Evolutionary conservation across 2,113 vertebrate species (phyloP).

Genomic region (Patagioenas fasciata): DNA sequence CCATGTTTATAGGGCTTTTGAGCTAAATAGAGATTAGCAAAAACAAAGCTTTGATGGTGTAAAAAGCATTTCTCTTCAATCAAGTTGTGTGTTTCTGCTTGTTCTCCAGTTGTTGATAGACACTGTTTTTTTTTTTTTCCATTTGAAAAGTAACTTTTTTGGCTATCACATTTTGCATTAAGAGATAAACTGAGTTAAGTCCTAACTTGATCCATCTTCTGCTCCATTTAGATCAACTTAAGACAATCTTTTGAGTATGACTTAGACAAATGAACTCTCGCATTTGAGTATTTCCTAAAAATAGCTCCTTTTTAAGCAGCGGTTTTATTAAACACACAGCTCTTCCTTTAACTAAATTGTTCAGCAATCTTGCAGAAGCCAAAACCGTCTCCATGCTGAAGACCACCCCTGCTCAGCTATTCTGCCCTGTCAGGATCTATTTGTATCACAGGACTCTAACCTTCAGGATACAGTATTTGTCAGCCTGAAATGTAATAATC

Average conservation of each 20-base stretch:
- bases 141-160: constrained; percentile 11
- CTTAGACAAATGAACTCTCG: not conserved
- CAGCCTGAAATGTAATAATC: constrained; percentile 1
- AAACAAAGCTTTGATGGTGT: constrained; percentile 3
- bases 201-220: not conserved
- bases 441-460: constrained; percentile 4
- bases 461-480: constrained; percentile 43
- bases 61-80: not conserved
- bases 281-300: constrained; percentile 34
- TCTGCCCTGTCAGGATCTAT: constrained; percentile 1
- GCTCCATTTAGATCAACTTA: constrained; percentile 19
- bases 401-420: constrained; percentile 12
- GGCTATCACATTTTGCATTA: not conserved
- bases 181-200: constrained; percentile 17
- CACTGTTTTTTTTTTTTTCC: not conserved
- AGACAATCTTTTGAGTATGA: constrained; percentile 16
- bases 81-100: not conserved
- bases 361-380: not conserved
- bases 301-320: constrained; percentile 1
- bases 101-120: not conserved
- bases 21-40: constrained; percentile 46
- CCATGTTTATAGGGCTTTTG: constrained; percentile 62
- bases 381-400: not conserved
- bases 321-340: not conserved
- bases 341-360: not conserved